Evolutionary conservation across 2,888 invertebrate genomes (phyloP).

Genomic region (Cetonia aurata): DNA sequence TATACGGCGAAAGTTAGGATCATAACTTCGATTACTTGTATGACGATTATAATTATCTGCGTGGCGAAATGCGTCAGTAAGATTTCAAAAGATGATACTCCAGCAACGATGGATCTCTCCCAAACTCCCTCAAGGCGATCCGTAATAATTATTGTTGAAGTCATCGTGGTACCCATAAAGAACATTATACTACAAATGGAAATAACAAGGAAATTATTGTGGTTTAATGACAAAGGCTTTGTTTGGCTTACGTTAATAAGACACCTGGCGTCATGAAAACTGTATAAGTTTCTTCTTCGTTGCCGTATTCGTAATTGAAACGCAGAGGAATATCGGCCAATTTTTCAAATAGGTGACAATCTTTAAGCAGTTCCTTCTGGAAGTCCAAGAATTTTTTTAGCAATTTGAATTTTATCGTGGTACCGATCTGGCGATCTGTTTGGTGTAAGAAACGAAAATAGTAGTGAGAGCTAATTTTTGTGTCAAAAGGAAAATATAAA

Average conservation of each 20-base stretch:
- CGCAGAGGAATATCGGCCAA: slow-evolving; percentile 74
- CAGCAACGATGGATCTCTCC: slow-evolving; percentile 89
- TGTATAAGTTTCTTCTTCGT: slow-evolving; percentile 76
- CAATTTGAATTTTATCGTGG: slow-evolving; percentile 78
- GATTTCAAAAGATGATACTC: slow-evolving; percentile 85
- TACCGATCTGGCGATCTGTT: slow-evolving; percentile 86
- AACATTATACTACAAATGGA: slow-evolving; percentile 78
- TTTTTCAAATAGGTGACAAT: slow-evolving; percentile 73
- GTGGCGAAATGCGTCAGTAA: slow-evolving; percentile 83
- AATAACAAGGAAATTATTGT: neutral
- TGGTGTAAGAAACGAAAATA: slow-evolving; percentile 3
- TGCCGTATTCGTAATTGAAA: slow-evolving; percentile 81
- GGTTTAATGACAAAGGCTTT: neutral
- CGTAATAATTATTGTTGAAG: slow-evolving; percentile 84
- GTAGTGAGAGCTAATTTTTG: neutral
- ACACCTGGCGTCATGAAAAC: slow-evolving; percentile 89
- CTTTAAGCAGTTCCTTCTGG: slow-evolving; percentile 72
- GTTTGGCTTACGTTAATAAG: slow-evolving; percentile 80
- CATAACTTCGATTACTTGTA: slow-evolving; percentile 77
- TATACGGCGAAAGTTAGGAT: slow-evolving; percentile 74
- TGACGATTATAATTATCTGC: slow-evolving; percentile 79
- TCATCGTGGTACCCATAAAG: slow-evolving; percentile 87
- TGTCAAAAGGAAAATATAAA: too few species aligned
- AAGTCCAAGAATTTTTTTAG: slow-evolving; percentile 78
- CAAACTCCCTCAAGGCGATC: slow-evolving; percentile 88